Evolutionary conservation across 35 echinoderm and acorn worm genomes (phyloP).

Genomic region (Chiridota heheva): DNA sequence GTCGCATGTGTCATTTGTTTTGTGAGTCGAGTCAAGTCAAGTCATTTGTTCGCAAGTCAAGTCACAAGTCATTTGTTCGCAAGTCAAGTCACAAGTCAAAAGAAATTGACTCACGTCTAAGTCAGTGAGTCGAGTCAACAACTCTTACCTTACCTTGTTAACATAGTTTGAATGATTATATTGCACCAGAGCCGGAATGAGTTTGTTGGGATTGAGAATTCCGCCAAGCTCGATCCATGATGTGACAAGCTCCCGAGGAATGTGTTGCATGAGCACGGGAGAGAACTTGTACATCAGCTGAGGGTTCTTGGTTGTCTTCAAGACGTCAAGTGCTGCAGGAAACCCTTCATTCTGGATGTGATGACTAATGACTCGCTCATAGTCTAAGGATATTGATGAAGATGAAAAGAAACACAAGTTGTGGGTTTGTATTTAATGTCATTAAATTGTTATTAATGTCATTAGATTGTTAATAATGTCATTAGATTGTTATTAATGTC

Average conservation of each 20-base stretch:
- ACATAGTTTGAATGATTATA: constrained; percentile 59
- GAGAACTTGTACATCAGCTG: constrained; percentile 96
- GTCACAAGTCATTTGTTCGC: too few relatives aligned
- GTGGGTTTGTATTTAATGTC: too few relatives aligned
- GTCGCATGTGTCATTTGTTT: too few relatives aligned
- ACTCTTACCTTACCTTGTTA: constrained; percentile 75
- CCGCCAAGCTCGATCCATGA: constrained; percentile 81
- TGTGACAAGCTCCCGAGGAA: constrained; percentile 78
- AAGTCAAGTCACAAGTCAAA: too few relatives aligned
- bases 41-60: too few relatives aligned
- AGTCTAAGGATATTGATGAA: constrained; percentile 69
- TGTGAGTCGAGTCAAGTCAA: too few relatives aligned
- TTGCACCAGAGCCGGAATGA: constrained; percentile 94
- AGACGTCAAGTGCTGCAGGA: constrained; percentile 65
- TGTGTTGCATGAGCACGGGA: constrained; percentile 96
- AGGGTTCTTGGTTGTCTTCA: constrained; percentile 68
- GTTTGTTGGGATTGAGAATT: constrained; percentile 74
- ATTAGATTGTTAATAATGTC: too few relatives aligned
- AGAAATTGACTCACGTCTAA: too few relatives aligned
- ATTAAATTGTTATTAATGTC: too few relatives aligned
- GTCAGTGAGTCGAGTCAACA: too few relatives aligned
- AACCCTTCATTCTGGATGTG: constrained; percentile 96
- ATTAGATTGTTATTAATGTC: too few relatives aligned
- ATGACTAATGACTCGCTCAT: constrained; percentile 93
- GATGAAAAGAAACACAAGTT: too few relatives aligned